These are phyloP conservation scores for Knipowitschia caucasica DNA, from an alignment of 2,797 vertebrate genomes.

Conservation along the genomic window DNA sequence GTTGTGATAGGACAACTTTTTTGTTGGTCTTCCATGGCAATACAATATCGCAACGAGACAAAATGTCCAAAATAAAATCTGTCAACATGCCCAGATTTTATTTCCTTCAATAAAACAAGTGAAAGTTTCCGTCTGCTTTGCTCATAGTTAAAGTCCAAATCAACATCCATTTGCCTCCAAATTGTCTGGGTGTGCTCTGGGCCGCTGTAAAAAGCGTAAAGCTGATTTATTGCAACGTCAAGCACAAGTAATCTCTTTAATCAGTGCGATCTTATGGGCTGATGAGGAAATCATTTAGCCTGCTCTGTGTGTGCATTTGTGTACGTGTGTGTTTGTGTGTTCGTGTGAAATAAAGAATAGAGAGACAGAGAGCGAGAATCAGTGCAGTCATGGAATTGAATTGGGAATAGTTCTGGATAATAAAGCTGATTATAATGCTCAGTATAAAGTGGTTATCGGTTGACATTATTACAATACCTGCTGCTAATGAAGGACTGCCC, in stretches of 20 bases:
- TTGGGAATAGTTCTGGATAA: conserved; percentile 34
- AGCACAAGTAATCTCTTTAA: conserved; percentile 60
- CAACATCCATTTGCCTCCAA: conserved; percentile 22
- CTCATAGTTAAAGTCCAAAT: conserved; percentile 24
- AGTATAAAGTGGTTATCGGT: conserved; percentile 46
- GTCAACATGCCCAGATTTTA: no score
- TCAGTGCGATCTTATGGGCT: conserved; percentile 48
- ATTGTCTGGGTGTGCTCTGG: conserved; percentile 20
- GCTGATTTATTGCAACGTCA: conserved; percentile 52
- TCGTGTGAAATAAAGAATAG: not conserved
- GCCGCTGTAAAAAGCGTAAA: conserved; percentile 33
- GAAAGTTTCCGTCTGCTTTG: not conserved
- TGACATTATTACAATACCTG: conserved; percentile 52
- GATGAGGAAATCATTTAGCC: conserved; percentile 53
- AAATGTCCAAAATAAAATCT: no score
- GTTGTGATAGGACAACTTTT: no score
- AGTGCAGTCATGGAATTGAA: conserved; percentile 40
- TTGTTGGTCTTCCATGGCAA: no score
- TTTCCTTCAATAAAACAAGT: not conserved
- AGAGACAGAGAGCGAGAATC: conserved; percentile 5
- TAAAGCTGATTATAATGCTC: conserved; percentile 45
- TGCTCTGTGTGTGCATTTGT: conserved; percentile 19
- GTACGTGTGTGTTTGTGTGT: conserved; percentile 27
- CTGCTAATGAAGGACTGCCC: conserved; percentile 44
- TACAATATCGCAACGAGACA: no score